Evolutionary conservation across 2,888 invertebrate genomes (phyloP).

Genomic region (Eulithis testata): DNA sequence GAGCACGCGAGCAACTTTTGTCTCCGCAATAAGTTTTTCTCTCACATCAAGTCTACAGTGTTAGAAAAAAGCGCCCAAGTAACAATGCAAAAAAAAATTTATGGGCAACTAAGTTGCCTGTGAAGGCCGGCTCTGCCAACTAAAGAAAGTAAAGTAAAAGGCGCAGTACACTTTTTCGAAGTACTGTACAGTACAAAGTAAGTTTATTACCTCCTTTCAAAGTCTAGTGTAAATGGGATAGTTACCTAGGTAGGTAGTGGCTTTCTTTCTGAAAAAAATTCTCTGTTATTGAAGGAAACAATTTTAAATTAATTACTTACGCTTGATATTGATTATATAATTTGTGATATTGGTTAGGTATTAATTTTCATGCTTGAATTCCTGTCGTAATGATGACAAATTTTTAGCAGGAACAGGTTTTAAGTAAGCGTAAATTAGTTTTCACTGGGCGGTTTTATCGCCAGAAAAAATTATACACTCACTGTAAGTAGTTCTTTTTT

Average conservation of each 20-base stretch:
- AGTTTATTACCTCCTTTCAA: background rate
- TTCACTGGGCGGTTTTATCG: background rate
- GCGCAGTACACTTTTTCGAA: too few relatives aligned
- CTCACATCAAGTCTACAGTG: too few relatives aligned
- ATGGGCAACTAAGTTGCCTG: too few relatives aligned
- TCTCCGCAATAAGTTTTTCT: too few relatives aligned
- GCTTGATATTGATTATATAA: constrained; percentile 43
- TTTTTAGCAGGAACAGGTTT: constrained; percentile 57
- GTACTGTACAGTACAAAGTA: too few relatives aligned
- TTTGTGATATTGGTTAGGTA: constrained; percentile 45
- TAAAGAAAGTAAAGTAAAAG: too few relatives aligned
- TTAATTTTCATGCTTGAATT: constrained; percentile 62
- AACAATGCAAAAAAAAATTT: too few relatives aligned
- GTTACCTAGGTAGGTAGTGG: background rate
- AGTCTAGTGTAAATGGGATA: background rate
- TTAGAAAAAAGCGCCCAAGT: too few relatives aligned
- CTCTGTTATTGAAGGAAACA: background rate
- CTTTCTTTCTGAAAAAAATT: background rate
- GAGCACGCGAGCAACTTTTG: too few relatives aligned
- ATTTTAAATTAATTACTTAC: constrained; percentile 8
- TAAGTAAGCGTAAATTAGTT: constrained; percentile 19
- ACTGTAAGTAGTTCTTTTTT: too few relatives aligned
- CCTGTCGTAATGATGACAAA: constrained; percentile 62
- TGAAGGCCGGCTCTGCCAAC: too few relatives aligned
- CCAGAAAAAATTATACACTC: too few relatives aligned